A percentile compares a stretch with the other conserved stretches of the same genome.
These are phyloP conservation scores for Polietes domitor DNA, from an alignment of 2,888 invertebrate species.

Conservation along the genomic window DNA sequence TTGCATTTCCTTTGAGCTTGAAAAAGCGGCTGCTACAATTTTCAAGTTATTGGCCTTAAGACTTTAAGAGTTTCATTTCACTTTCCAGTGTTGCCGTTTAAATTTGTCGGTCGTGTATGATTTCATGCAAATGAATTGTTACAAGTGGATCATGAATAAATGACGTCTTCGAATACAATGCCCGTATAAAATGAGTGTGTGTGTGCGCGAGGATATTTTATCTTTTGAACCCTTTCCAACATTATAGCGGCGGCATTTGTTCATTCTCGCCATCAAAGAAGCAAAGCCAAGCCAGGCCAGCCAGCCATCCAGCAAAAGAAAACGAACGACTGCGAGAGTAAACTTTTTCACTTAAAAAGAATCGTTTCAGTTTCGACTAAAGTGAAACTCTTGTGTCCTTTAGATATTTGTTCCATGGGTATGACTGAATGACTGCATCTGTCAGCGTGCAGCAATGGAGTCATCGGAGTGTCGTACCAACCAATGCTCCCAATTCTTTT, in stretches of 20 bases:
- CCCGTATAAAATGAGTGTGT: neutral
- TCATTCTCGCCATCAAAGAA: neutral
- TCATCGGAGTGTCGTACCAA: neutral
- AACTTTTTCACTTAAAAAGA: neutral
- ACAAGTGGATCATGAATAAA: neutral
- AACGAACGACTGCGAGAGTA: neutral
- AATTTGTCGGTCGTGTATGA: neutral
- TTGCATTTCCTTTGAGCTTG: too few species aligned
- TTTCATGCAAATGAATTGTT: neutral
- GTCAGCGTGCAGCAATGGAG: slow-evolving; percentile 9
- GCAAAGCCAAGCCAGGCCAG: too few species aligned
- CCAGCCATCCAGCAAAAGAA: neutral
- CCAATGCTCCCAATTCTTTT: neutral
- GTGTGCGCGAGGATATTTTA: neutral
- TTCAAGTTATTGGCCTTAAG: neutral
- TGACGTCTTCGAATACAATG: neutral
- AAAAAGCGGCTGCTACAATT: too few species aligned
- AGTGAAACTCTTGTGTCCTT: slow-evolving; percentile 2
- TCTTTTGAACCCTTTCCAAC: slow-evolving; percentile 10
- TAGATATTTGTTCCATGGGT: neutral
- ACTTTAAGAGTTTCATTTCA: neutral
- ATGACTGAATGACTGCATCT: slow-evolving; percentile 12
- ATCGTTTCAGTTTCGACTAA: slow-evolving; percentile 11
- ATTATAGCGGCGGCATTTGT: neutral
- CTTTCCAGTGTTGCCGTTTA: neutral